Evolutionary conservation across 2,888 invertebrate genomes (phyloP), one percentile per base, ranked within the genome.

Genomic region (Isoperla grammatica): DNA sequence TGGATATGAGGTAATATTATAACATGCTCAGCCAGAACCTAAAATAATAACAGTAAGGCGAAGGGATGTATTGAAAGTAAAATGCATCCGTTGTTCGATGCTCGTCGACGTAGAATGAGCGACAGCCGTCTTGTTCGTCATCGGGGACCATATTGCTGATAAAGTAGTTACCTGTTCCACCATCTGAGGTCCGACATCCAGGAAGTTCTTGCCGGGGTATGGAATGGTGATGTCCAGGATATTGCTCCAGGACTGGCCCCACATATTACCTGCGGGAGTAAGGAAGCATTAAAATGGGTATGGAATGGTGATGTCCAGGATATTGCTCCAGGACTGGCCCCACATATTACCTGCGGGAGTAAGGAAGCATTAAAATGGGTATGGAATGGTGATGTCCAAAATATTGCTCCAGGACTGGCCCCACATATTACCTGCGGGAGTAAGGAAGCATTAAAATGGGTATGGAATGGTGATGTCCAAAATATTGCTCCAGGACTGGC

Each of bases 141-240:
- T n/a, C n/a, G n/a, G n/a, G n/a, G n/a, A n/a, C n/a, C n/a, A n/a
- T n/a, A n/a, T n/a, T n/a, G n/a, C n/a, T n/a, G n/a, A n/a, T n/a
- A n/a, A n/a, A n/a, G 23, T 4, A 49, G 59, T 61, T 71, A 86
- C 87, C 81, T 87, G 89, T 67, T 84, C 81, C 20, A 81, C 72
- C 90, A 95, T 90, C 71, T 88, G 86, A 1, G 85, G 84, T 0
- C 91, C 88, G 0, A 94, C 88, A 74, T 95, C 94, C 4, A 93
- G 79, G 65, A 87, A 82, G 59, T 82, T 84, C 70, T 90, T 88
- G 15, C 91, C 90, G 1, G 92, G 92, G 74, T 90, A 95, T 0
- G 95, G 93, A 65, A 89, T 82, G 0, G 91, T 85, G 43, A 88
- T 76, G 62, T 91, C 90, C 61, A 89, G 79, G 17, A 91, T 86